Evolutionary conservation across 2,797 vertebrate genomes (phyloP).

Genomic region (Malurus leucopterus): DNA sequence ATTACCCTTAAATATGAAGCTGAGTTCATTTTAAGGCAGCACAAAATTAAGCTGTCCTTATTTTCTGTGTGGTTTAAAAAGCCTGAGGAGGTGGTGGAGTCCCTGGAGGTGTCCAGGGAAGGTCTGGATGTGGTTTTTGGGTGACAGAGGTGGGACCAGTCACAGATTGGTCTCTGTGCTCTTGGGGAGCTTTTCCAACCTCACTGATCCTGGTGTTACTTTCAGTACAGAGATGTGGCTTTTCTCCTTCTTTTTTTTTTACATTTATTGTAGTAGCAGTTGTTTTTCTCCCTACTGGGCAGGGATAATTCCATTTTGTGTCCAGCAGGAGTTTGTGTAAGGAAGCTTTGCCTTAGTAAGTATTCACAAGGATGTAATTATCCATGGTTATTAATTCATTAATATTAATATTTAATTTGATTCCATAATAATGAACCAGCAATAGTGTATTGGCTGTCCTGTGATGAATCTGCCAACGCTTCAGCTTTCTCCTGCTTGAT

Average conservation of each 20-base stretch:
- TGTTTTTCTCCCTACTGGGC: neutral
- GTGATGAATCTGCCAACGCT: neutral
- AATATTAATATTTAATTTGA: neutral
- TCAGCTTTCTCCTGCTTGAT: neutral
- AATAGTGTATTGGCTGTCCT: neutral
- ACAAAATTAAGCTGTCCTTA: neutral
- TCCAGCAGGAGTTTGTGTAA: neutral
- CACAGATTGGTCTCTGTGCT: neutral
- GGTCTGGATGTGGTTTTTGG: neutral
- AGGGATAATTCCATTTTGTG: neutral
- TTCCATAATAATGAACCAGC: neutral
- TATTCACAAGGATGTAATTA: neutral
- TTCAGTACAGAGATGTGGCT: neutral
- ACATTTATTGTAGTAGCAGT: neutral
- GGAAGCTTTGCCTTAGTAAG: neutral
- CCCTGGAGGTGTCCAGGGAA: neutral
- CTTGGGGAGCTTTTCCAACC: neutral
- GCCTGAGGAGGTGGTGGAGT: neutral
- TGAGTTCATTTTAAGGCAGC: neutral
- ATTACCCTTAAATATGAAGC: neutral
- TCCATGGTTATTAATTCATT: neutral
- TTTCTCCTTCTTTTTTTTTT: neutral
- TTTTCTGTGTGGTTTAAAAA: no score
- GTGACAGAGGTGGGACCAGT: neutral
- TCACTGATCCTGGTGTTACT: neutral